Percentiles rank a stretch among this genome's conserved stretches.
These are phyloP conservation scores for Acrossocheilus fasciatus DNA, from an alignment of 2,797 vertebrate species.

Conservation along the genomic window DNA sequence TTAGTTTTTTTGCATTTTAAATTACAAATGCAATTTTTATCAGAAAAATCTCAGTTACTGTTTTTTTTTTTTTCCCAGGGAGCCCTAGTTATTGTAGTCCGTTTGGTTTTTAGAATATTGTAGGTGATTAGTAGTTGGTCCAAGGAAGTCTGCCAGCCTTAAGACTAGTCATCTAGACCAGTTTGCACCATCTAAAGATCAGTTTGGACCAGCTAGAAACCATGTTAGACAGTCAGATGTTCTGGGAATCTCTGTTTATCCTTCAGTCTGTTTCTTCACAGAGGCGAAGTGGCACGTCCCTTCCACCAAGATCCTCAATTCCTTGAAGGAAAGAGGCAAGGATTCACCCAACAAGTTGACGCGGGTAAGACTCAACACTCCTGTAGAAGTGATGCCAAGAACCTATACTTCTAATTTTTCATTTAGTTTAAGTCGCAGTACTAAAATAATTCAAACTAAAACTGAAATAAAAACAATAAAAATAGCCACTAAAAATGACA, in stretches of 20 bases:
- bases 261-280: conserved; percentile 62
- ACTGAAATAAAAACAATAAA: neutral
- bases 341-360: conserved; percentile 92
- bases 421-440: neutral
- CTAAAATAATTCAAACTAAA: neutral
- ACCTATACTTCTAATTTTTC: neutral
- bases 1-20: neutral
- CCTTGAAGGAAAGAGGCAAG: conserved; percentile 90
- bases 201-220: neutral
- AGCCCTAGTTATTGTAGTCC: neutral
- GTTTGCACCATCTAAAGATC: neutral
- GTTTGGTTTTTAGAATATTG: neutral
- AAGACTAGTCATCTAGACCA: neutral
- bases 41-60: neutral
- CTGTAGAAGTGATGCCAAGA: neutral
- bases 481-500: neutral
- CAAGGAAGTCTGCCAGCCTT: neutral
- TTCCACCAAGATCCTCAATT: conserved; percentile 90
- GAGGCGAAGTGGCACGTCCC: conserved; percentile 93
- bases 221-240: neutral
- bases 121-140: neutral
- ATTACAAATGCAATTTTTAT: neutral
- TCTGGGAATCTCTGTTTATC: neutral
- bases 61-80: no score
- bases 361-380: conserved; percentile 80